Conservation (phyloP, 2,797 vertebrate genomes). For the Florisuga fusca region DNA sequence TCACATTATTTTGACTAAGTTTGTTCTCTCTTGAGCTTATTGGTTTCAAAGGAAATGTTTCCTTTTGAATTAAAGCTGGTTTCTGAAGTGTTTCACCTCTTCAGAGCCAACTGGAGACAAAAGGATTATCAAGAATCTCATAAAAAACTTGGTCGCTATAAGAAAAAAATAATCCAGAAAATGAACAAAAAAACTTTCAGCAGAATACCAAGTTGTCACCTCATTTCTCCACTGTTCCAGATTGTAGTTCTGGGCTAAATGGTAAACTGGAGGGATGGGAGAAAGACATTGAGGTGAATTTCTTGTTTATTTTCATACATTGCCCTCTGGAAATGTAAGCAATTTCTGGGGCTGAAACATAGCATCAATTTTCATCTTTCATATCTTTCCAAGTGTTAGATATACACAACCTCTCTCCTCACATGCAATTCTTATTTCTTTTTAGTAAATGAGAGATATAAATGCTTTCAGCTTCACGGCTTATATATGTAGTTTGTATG, state of each 20-base stretch:
- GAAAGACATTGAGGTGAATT: not conserved
- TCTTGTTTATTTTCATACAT: not conserved
- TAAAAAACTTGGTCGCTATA: not conserved
- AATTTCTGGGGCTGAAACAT: not conserved
- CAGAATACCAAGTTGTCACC: not conserved
- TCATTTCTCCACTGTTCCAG: not conserved
- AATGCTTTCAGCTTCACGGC: not conserved
- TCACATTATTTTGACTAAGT: conserved; percentile 20
- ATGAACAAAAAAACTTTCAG: not conserved
- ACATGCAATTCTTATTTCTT: rapidly evolving
- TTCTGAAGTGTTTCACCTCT: not conserved
- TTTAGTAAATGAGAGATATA: not conserved
- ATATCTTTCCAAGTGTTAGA: not conserved
- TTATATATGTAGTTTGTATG: not conserved
- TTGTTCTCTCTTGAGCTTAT: not conserved
- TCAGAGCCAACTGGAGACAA: not conserved
- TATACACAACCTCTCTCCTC: not conserved
- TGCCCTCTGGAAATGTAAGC: not conserved
- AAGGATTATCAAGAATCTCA: not conserved
- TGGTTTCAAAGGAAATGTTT: not conserved
- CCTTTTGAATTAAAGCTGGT: not conserved
- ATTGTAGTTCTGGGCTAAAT: not conserved
- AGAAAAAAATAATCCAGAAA: not conserved
- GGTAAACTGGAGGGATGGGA: rapidly evolving
- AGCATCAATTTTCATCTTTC: not conserved